phyloP scores from a whole-genome alignment of 2,113 vertebrate genomes.

The Dinomys branickii region DNA sequence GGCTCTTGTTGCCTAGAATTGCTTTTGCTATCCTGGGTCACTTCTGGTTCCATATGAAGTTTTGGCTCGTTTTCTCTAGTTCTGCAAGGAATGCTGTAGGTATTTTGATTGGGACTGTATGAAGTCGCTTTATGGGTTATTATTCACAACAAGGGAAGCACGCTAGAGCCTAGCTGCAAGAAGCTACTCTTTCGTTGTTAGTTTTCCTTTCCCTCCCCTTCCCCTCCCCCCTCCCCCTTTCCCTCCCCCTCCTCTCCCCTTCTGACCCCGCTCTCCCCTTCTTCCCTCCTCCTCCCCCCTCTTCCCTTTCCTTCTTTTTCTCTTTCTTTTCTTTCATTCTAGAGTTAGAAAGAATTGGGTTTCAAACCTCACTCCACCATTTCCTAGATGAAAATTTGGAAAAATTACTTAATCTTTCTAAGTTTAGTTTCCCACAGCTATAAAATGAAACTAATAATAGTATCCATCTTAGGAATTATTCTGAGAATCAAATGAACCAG shows the following conservation, averaged over 20 bases:
- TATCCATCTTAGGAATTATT: not conserved
- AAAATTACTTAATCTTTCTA: constrained; percentile 26
- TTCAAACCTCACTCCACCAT: not conserved
- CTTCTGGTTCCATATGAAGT: not conserved
- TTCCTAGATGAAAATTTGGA: not conserved
- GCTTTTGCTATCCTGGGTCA: not conserved
- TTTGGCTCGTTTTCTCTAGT: not conserved
- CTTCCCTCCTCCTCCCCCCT: no score
- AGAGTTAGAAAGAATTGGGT: constrained; percentile 30
- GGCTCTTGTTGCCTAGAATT: not conserved
- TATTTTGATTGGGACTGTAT: not conserved
- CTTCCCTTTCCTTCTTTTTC: no score
- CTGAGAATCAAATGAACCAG: constrained; percentile 26
- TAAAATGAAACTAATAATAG: constrained; percentile 23
- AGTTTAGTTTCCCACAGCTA: not conserved
- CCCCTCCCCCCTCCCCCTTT: no score
- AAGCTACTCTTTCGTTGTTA: not conserved
- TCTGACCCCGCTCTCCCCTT: no score
- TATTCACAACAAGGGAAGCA: not conserved
- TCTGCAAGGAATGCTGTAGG: not conserved
- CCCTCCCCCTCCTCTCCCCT: no score
- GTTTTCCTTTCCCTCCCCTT: not conserved
- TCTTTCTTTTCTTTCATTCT: not conserved
- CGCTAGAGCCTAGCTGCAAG: not conserved
- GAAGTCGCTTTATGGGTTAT: not conserved